phyloP scores from a whole-genome alignment of 53 echinoderm and acorn worm genomes.

The Hippasteria phrygiana region DNA sequence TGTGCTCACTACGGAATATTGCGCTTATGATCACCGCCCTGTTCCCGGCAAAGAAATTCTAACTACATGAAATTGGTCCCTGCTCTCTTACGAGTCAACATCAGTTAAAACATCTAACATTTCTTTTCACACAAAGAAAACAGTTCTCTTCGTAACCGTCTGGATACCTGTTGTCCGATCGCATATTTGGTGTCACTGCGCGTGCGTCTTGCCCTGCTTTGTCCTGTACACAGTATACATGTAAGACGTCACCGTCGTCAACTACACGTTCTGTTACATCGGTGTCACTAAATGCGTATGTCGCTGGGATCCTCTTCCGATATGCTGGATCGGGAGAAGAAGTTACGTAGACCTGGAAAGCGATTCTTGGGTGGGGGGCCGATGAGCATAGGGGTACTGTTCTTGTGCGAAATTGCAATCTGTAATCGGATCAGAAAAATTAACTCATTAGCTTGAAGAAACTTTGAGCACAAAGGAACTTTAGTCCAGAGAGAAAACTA shows the following conservation, averaged over 20 bases:
- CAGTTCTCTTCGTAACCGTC: not conserved
- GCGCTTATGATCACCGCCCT: not conserved
- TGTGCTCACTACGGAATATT: not conserved
- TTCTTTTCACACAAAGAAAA: not conserved
- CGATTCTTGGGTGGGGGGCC: constrained; percentile 96
- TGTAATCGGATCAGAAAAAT: constrained; percentile 48
- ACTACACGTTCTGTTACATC: constrained; percentile 14
- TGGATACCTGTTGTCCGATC: not conserved
- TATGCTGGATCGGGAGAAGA: constrained; percentile 82
- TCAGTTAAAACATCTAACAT: not conserved
- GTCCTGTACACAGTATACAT: constrained; percentile 6
- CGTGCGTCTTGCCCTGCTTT: not conserved
- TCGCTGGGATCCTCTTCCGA: constrained; percentile 74
- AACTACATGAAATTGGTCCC: not conserved
- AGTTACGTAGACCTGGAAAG: constrained; percentile 82
- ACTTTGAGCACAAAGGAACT: not conserved
- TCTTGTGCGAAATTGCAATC: constrained; percentile 98
- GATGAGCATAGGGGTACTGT: constrained; percentile 94
- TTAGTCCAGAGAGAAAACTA: not conserved
- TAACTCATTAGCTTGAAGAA: too few relatives aligned
- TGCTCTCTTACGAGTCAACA: too few relatives aligned
- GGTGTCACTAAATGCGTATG: constrained; percentile 51
- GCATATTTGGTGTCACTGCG: constrained; percentile 25
- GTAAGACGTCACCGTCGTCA: constrained; percentile 14
- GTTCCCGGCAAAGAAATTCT: not conserved